Conservation (phyloP, 2,888 invertebrate genomes). For the Lissonota sp. region DNA sequence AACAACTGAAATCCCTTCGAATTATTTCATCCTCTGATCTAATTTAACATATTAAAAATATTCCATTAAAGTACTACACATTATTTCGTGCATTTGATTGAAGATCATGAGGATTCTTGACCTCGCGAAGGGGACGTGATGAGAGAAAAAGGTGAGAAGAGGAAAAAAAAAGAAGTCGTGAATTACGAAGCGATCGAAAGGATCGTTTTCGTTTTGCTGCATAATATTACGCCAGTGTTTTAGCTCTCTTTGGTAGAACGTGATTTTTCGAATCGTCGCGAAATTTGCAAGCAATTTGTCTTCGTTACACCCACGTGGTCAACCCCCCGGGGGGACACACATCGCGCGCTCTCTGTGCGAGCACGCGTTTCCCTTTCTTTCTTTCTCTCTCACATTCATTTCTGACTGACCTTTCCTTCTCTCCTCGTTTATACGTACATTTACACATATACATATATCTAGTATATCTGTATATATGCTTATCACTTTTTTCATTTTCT, state of each 20-base stretch:
- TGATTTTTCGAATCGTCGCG: slow-evolving; percentile 70
- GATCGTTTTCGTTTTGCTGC: slow-evolving; percentile 45
- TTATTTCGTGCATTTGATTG: slow-evolving; percentile 48
- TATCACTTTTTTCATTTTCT: slow-evolving; percentile 29
- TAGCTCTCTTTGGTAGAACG: slow-evolving; percentile 21
- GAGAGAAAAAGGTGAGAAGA: neutral
- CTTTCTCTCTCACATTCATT: slow-evolving; percentile 36
- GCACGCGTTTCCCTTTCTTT: slow-evolving; percentile 68
- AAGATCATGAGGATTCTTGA: slow-evolving; percentile 28
- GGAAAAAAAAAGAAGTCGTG: slow-evolving; percentile 24
- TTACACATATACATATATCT: slow-evolving; percentile 6
- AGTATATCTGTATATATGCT: neutral
- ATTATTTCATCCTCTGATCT: slow-evolving; percentile 50
- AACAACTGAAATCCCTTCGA: slow-evolving; percentile 62
- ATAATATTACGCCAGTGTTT: slow-evolving; percentile 38
- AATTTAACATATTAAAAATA: neutral
- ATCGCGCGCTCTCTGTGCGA: slow-evolving; percentile 70
- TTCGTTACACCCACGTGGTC: slow-evolving; percentile 81
- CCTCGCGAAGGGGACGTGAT: neutral
- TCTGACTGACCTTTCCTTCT: slow-evolving; percentile 47
- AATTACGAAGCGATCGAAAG: slow-evolving; percentile 32
- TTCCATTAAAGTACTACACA: slow-evolving; percentile 18
- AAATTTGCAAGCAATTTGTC: slow-evolving; percentile 81
- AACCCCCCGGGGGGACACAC: slow-evolving; percentile 74
- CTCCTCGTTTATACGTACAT: slow-evolving; percentile 22